Conservation (phyloP, 2,113 vertebrate species). For the Calypte anna region DNA sequence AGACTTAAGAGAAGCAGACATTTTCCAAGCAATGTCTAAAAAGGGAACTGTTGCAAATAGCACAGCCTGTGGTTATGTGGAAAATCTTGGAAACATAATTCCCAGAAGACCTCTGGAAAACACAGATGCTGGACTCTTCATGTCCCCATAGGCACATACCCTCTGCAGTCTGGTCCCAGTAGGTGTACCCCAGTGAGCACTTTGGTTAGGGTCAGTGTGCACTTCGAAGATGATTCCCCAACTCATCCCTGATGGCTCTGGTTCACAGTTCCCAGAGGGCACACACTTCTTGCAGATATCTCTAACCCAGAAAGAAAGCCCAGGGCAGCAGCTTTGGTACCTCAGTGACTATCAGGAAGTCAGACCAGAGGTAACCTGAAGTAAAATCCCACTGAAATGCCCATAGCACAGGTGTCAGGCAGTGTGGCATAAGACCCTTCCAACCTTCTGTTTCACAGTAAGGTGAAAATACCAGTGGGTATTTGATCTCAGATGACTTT, state of each 20-base stretch:
- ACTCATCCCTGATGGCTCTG: accelerated
- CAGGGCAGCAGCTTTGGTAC: background rate
- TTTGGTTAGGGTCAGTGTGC: background rate
- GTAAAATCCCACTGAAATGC: background rate
- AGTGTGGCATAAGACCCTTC: background rate
- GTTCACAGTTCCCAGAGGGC: background rate
- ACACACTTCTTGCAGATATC: background rate
- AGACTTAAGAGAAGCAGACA: background rate
- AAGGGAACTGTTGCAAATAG: background rate
- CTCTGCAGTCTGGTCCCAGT: background rate
- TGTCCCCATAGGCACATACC: accelerated
- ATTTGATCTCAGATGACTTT: background rate
- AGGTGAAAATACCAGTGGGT: background rate
- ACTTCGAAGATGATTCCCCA: background rate
- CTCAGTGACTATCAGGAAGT: no score
- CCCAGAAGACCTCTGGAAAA: background rate
- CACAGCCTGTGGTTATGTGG: background rate
- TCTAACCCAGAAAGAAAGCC: background rate
- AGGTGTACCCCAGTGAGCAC: no score
- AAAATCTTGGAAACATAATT: background rate
- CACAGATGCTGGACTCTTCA: background rate
- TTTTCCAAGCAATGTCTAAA: background rate
- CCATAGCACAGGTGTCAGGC: background rate
- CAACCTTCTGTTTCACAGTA: background rate
- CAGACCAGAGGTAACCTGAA: background rate